Evolutionary conservation across 2,797 vertebrate species (phyloP).

Genomic region (Pampus argenteus): DNA sequence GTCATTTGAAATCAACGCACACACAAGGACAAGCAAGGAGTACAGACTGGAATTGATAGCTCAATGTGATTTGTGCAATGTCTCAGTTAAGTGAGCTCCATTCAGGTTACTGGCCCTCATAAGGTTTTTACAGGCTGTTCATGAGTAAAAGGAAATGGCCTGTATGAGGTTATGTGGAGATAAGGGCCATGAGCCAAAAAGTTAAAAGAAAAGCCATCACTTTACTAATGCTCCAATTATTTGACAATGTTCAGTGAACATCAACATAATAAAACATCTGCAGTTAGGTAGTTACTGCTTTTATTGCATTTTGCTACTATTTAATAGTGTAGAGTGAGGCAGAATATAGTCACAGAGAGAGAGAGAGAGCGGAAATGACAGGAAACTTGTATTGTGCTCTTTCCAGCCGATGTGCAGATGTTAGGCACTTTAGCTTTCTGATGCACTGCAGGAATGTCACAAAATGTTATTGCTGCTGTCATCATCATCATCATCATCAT

Average conservation of each 20-base stretch:
- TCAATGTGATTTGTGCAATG: constrained; percentile 24
- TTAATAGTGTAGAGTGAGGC: constrained; percentile 2
- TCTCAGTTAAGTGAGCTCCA: constrained; percentile 41
- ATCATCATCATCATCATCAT: constrained; percentile 10
- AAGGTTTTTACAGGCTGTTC: constrained; percentile 52
- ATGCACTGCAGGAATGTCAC: constrained; percentile 15
- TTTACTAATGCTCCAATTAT: constrained; percentile 45
- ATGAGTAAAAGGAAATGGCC: constrained; percentile 42
- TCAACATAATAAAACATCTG: constrained; percentile 46
- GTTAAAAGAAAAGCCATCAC: constrained; percentile 20
- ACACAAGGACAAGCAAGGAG: neutral
- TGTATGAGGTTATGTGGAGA: constrained; percentile 28
- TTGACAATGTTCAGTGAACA: constrained; percentile 45
- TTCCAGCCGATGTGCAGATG: constrained; percentile 9
- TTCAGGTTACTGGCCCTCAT: constrained; percentile 43
- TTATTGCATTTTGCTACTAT: constrained; percentile 36
- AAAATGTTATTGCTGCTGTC: constrained; percentile 3
- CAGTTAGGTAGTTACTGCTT: constrained; percentile 19
- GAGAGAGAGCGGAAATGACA: neutral
- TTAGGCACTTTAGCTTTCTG: neutral
- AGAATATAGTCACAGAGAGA: neutral
- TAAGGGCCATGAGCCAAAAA: constrained; percentile 31
- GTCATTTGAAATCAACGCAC: constrained; percentile 13
- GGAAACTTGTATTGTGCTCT: neutral
- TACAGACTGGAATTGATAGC: constrained; percentile 1